Evolutionary conservation across 2,113 vertebrate genomes (phyloP), one percentile per base, ranked within the genome.

Genomic region (Carassius gibelio): DNA sequence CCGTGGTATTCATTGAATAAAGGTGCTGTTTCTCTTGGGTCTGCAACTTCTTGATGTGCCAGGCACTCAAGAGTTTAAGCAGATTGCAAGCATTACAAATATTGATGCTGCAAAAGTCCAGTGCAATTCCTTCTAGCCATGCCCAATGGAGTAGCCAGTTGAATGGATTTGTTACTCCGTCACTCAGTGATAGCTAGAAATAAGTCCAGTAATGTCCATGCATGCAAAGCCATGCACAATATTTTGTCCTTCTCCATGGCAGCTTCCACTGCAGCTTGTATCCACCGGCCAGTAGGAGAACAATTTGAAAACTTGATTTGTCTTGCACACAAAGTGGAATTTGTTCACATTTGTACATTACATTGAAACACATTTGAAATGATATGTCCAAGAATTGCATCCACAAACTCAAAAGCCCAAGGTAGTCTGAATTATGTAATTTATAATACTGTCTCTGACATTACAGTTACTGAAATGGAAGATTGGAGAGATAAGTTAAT

Each of bases 1-100:
- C 87, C 45, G 91, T 93, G 93, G 86, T 88, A 91, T 90, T 90
- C 88, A 76, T 68, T 84, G 88, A 90, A 92, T 90, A 91, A 93
- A 92, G 88, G 64, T 89, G 82, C 74, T 74, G 86, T 90, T 91
- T 90, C 81, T 83, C 90, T 91, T 88, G 88, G 92, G 91, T 91
- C 88, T 91, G 91, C 90, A 91, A 92, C 90, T 91, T 91, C 91
- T 86, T 88, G 90, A 90, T 89, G 26, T 92, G 89, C 89, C 87
- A 92, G 92, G 92, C 91, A 90, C 87, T 89, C 88, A 88, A 89
- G 86, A 92, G 91, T 91, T 89, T 90, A 91, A 92, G 90, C 92
- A 93, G 91, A 91, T 93, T 92, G 93, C 93, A 90, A 92, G 95
- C 93, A 93, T 94, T 93, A 90, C 94, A 94, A 95, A 95, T 94